phyloP scores from a whole-genome alignment of 1,140 invertebrate genomes.

The Pemphigus obesinymphae region DNA sequence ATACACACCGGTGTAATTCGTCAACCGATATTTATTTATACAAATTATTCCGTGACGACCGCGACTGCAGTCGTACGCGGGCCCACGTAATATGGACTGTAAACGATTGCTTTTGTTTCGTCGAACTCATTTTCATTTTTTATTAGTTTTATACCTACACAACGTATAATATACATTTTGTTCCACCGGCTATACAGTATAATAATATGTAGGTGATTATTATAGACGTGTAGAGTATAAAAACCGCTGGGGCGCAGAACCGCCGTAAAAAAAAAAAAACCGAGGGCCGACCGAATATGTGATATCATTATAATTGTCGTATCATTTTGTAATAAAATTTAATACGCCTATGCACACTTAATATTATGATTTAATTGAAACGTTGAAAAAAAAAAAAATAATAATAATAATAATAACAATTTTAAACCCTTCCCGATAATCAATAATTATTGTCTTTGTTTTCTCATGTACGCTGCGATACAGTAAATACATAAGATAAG shows the following conservation, averaged over 20 bases:
- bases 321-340: too few species aligned
- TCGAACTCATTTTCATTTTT: background rate
- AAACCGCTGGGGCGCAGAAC: conserved; percentile 5
- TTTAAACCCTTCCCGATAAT: too few species aligned
- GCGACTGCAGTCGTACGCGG: background rate
- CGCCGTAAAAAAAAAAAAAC: background rate
- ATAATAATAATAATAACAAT: too few species aligned
- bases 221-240: background rate
- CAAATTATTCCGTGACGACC: conserved; percentile 14
- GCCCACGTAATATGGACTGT: conserved; percentile 15
- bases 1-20: background rate
- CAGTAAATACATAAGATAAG: too few species aligned
- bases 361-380: too few species aligned
- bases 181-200: background rate
- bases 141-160: background rate
- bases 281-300: background rate
- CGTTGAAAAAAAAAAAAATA: too few species aligned
- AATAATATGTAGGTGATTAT: too few species aligned
- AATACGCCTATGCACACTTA: too few species aligned
- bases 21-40: conserved; percentile 29
- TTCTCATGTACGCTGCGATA: too few species aligned
- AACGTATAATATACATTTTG: background rate
- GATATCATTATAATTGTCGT: background rate
- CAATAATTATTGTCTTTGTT: too few species aligned
- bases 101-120: conserved; percentile 13